These are phyloP conservation scores for Formica aserva DNA, from an alignment of 2,888 invertebrate species.

Conservation along the genomic window DNA sequence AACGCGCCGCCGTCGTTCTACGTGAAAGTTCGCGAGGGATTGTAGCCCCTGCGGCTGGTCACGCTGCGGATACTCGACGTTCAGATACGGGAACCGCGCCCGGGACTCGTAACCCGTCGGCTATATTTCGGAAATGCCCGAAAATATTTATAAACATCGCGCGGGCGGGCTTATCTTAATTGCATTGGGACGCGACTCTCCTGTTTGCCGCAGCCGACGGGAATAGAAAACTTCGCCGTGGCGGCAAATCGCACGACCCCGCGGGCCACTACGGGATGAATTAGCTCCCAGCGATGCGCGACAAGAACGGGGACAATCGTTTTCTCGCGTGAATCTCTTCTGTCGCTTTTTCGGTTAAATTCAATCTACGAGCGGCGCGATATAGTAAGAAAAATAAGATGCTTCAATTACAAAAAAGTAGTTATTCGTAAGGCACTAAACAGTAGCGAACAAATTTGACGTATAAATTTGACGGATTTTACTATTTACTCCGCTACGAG, in stretches of 20 bases:
- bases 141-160: slow-evolving; percentile 79
- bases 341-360: slow-evolving; percentile 56
- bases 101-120: slow-evolving; percentile 44
- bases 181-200: slow-evolving; percentile 74
- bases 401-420: not conserved
- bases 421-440: slow-evolving; percentile 16
- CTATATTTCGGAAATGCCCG: slow-evolving; percentile 39
- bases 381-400: slow-evolving; percentile 27
- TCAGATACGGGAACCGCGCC: slow-evolving; percentile 67
- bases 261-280: slow-evolving; percentile 65
- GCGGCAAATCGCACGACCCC: slow-evolving; percentile 58
- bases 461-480: slow-evolving; percentile 18
- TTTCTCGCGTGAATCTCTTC: slow-evolving; percentile 39
- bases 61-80: slow-evolving; percentile 70
- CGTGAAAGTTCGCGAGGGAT: slow-evolving; percentile 71
- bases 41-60: slow-evolving; percentile 72
- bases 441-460: slow-evolving; percentile 19
- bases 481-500: slow-evolving; percentile 2
- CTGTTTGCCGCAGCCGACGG: slow-evolving; percentile 65
- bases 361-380: slow-evolving; percentile 56
- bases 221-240: slow-evolving; percentile 73
- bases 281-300: slow-evolving; percentile 67
- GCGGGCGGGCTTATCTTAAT: slow-evolving; percentile 79
- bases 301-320: slow-evolving; percentile 67
- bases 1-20: slow-evolving; percentile 34